Percentiles rank a stretch among this genome's conserved stretches.
phyloP scores from a whole-genome alignment of 2,888 invertebrate genomes.

The Scelioninae gen. 2 region DNA sequence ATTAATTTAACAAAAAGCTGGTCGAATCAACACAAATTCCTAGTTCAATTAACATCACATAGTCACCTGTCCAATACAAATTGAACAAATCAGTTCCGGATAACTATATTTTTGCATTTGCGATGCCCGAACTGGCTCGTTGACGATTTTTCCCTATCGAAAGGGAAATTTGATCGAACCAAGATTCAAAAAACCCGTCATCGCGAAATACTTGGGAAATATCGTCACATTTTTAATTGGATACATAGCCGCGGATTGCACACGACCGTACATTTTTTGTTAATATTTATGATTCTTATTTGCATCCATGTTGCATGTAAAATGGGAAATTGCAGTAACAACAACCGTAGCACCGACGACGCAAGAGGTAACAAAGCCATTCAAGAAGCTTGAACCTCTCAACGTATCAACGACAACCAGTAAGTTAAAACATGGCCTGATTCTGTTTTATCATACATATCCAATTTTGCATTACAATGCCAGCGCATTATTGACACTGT shows the following conservation, averaged over 20 bases:
- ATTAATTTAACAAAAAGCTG: no score
- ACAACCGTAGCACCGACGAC: constrained; percentile 71
- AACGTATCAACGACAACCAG: constrained; percentile 66
- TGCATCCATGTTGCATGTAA: constrained; percentile 74
- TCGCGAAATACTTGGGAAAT: background rate
- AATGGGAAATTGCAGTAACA: constrained; percentile 72
- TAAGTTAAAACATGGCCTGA: constrained; percentile 66
- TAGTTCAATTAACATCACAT: no score
- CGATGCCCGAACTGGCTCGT: background rate
- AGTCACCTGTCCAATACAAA: no score
- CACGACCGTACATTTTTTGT: constrained; percentile 42
- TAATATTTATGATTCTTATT: constrained; percentile 67
- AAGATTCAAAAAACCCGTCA: background rate
- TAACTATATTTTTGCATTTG: no score
- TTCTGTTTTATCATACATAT: constrained; percentile 40
- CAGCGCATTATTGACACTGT: constrained; percentile 21
- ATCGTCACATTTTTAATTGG: background rate
- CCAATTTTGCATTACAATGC: constrained; percentile 29
- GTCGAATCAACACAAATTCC: no score
- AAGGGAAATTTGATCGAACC: background rate
- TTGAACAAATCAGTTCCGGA: no score
- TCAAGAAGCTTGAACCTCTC: constrained; percentile 69
- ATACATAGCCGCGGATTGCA: constrained; percentile 28
- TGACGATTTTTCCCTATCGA: background rate
- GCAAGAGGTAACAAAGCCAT: constrained; percentile 67